A percentile compares a stretch with the other conserved stretches of the same genome.
These are phyloP conservation scores for Smithornis capensis DNA, from an alignment of 2,113 vertebrate species.

Conservation along the genomic window DNA sequence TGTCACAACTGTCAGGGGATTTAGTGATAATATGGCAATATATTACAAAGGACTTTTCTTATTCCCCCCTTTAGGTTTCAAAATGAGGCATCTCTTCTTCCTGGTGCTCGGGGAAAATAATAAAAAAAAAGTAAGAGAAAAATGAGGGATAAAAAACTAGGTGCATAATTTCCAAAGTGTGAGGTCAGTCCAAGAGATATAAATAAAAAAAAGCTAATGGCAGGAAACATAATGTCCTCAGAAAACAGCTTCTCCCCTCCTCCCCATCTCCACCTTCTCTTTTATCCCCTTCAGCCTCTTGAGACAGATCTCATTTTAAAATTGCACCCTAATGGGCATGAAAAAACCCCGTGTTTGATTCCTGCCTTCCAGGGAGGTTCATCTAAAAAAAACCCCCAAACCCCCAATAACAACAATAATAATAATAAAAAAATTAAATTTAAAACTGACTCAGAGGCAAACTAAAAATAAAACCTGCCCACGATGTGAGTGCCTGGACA, in stretches of 20 bases:
- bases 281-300: slow-evolving; percentile 22
- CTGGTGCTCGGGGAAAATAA: slow-evolving; percentile 29
- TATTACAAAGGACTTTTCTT: slow-evolving; percentile 86
- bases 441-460: slow-evolving; percentile 46
- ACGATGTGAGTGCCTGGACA: not conserved
- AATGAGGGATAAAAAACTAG: slow-evolving; percentile 62
- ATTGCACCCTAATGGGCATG: slow-evolving; percentile 61
- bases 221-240: slow-evolving; percentile 44
- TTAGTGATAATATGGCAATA: slow-evolving; percentile 88
- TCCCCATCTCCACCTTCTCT: slow-evolving; percentile 20
- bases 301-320: slow-evolving; percentile 66
- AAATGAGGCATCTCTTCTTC: slow-evolving; percentile 80
- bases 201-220: slow-evolving; percentile 54
- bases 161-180: slow-evolving; percentile 56
- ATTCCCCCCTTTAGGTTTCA: slow-evolving; percentile 80
- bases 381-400: not conserved
- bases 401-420: not conserved
- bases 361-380: slow-evolving; percentile 48
- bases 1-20: slow-evolving; percentile 87
- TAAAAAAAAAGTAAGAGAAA: not conserved
- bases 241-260: slow-evolving; percentile 45
- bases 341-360: not conserved
- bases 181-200: slow-evolving; percentile 70
- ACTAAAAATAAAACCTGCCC: not conserved
- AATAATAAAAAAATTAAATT: slow-evolving; percentile 39